A percentile compares a stretch with the other conserved stretches of the same genome.
Conservation (phyloP, 2,888 invertebrate genomes). For the Volucella inanis region DNA sequence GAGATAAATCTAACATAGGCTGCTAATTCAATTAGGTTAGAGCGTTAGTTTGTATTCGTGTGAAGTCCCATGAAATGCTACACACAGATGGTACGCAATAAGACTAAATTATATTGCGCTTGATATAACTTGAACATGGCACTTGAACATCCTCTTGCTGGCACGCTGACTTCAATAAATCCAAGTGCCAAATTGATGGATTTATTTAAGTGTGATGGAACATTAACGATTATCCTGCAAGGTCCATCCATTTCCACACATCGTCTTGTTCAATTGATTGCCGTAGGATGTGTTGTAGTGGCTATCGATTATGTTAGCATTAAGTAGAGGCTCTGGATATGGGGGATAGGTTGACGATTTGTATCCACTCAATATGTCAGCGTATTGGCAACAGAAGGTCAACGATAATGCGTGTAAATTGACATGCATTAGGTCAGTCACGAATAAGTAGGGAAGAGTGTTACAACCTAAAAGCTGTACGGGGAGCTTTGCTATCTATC, state of each 20-base stretch:
- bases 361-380: not conserved
- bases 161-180: slow-evolving; percentile 8
- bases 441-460: not conserved
- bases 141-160: slow-evolving; percentile 10
- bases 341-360: not conserved
- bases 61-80: not conserved
- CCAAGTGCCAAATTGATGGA: slow-evolving; percentile 46
- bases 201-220: slow-evolving; percentile 26
- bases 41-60: not conserved
- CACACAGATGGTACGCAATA: not conserved
- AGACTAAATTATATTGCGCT: slow-evolving; percentile 1
- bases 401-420: slow-evolving; percentile 33
- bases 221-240: slow-evolving; percentile 25
- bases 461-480: not conserved
- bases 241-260: slow-evolving; percentile 17
- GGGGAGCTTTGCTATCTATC: not conserved
- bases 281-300: slow-evolving; percentile 11
- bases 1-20: slow-evolving; percentile 10
- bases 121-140: slow-evolving; percentile 30
- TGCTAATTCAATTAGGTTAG: not conserved
- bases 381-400: slow-evolving; percentile 6
- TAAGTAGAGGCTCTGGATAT: not conserved
- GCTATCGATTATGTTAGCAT: slow-evolving; percentile 17
- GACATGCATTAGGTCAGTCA: slow-evolving; percentile 19
- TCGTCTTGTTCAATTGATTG: slow-evolving; percentile 34